These are phyloP conservation scores for Belgica antarctica DNA, from an alignment of 2,888 invertebrate species.

Conservation along the genomic window DNA sequence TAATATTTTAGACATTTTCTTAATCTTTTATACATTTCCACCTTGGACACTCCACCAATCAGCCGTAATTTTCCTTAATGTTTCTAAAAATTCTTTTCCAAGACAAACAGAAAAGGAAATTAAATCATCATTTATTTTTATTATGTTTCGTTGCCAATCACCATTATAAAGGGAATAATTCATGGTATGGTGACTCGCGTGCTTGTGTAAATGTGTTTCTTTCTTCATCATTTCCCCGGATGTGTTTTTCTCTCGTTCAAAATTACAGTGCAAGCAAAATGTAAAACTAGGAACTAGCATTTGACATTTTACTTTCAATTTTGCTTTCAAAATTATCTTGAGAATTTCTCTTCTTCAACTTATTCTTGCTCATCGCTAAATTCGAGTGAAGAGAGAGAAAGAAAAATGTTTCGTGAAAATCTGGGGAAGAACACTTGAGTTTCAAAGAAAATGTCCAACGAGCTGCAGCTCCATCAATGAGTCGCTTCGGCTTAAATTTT, in stretches of 20 bases:
- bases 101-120: constrained; percentile 1
- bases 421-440: background rate
- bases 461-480: constrained; percentile 13
- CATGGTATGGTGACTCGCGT: background rate
- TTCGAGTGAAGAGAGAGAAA: background rate
- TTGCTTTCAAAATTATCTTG: constrained; percentile 2
- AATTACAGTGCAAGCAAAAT: background rate
- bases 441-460: constrained; percentile 4
- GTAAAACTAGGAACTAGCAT: too few relatives aligned
- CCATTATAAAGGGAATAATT: constrained; percentile 2
- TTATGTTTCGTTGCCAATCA: constrained; percentile 14
- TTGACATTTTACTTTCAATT: too few relatives aligned
- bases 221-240: constrained; percentile 8
- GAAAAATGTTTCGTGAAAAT: background rate
- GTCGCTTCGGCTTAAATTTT: constrained; percentile 1
- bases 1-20: too few relatives aligned
- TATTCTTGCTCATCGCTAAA: constrained; percentile 25
- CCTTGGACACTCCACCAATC: too few relatives aligned
- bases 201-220: too few relatives aligned
- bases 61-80: background rate
- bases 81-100: background rate
- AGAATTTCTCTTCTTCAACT: background rate
- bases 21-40: too few relatives aligned
- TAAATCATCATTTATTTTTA: too few relatives aligned
- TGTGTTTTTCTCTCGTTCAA: background rate